Evolutionary conservation across 2,888 invertebrate genomes (phyloP).

Genomic region (Nemoura dubitans): DNA sequence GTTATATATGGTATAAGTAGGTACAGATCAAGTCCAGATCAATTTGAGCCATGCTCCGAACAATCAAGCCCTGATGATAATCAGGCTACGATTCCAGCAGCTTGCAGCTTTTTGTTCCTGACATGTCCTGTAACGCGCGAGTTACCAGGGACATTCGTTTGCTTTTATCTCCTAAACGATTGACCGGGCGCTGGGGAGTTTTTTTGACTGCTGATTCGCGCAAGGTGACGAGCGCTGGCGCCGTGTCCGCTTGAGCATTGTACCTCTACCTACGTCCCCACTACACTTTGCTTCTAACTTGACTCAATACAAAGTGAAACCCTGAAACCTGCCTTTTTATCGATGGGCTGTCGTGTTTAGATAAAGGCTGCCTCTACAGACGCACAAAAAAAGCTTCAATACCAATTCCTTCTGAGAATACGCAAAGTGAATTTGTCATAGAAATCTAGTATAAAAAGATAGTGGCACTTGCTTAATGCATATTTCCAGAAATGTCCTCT

Average conservation of each 20-base stretch:
- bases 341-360: conserved; percentile 32
- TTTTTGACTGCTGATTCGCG: conserved; percentile 14
- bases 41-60: neutral
- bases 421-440: conserved; percentile 34
- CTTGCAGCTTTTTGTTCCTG: conserved; percentile 8
- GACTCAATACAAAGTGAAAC: conserved; percentile 17
- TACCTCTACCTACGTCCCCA: no score
- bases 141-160: conserved; percentile 36
- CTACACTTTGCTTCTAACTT: neutral
- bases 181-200: conserved; percentile 38
- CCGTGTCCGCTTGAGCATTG: no score
- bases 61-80: conserved; percentile 30
- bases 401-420: conserved; percentile 24
- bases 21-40: no score
- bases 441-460: conserved; percentile 22
- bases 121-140: conserved; percentile 26
- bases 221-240: neutral
- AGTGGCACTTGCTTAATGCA: conserved; percentile 24
- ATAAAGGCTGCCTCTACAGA: neutral
- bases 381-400: conserved; percentile 8
- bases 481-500: conserved; percentile 21
- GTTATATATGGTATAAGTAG: no score
- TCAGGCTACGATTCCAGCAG: neutral
- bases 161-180: conserved; percentile 42
- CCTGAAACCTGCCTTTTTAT: conserved; percentile 9